Evolutionary conservation across 2,888 invertebrate genomes (phyloP).

Genomic region (Acanthoscelides obtectus): DNA sequence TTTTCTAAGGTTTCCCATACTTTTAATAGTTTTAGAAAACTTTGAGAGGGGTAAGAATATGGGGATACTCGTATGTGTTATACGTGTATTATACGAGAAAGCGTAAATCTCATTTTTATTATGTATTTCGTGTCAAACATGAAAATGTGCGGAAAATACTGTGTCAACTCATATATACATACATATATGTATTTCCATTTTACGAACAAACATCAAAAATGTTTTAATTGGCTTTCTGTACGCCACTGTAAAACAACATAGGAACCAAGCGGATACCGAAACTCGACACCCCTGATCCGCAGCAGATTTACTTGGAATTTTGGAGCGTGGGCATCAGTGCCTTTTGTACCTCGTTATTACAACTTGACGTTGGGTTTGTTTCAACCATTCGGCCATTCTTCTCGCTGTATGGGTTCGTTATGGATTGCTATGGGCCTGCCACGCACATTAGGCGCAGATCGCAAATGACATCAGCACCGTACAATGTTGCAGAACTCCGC

Average conservation of each 20-base stretch:
- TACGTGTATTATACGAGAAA: too few relatives aligned
- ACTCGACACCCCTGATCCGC: not conserved
- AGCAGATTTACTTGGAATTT: not conserved
- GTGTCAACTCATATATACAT: too few relatives aligned
- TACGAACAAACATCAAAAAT: too few relatives aligned
- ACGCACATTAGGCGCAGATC: not conserved
- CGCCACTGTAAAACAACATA: not conserved
- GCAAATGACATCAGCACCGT: not conserved
- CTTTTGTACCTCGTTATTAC: not conserved
- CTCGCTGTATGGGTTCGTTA: not conserved
- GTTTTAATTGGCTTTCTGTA: not conserved
- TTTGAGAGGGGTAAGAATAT: too few relatives aligned
- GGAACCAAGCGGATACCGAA: not conserved
- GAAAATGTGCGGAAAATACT: too few relatives aligned
- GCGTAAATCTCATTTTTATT: too few relatives aligned
- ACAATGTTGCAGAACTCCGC: not conserved
- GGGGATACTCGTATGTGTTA: too few relatives aligned
- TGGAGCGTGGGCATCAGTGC: not conserved
- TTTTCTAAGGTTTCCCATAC: too few relatives aligned
- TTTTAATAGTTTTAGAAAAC: too few relatives aligned
- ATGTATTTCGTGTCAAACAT: too few relatives aligned
- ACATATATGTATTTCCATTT: too few relatives aligned
- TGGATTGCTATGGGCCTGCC: not conserved
- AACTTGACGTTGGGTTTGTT: not conserved
- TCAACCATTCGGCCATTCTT: not conserved